These are phyloP conservation scores for Druceiella hillmani DNA, from an alignment of 2,888 invertebrate species.

Conservation along the genomic window DNA sequence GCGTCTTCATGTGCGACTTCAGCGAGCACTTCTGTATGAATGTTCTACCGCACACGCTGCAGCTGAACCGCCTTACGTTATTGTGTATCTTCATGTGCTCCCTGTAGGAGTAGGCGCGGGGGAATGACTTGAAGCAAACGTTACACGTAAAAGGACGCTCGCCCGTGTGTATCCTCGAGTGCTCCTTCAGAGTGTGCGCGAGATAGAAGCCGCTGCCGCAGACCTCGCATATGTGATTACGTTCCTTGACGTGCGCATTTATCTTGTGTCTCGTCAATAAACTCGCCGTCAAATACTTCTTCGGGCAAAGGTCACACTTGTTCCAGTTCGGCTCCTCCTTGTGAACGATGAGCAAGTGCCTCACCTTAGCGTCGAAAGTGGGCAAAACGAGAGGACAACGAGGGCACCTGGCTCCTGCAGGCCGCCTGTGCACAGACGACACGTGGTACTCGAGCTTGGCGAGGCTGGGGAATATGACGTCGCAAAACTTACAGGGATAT, in stretches of 20 bases:
- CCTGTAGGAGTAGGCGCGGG: constrained; percentile 40
- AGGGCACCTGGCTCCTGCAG: constrained; percentile 41
- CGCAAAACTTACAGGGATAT: constrained; percentile 41
- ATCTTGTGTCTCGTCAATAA: constrained; percentile 43
- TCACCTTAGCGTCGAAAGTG: constrained; percentile 43
- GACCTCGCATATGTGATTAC: constrained; percentile 46
- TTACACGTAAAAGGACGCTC: constrained; percentile 49
- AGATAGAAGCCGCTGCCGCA: constrained; percentile 51
- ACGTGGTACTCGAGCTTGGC: constrained; percentile 45
- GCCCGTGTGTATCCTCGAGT: constrained; percentile 52
- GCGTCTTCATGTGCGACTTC: constrained; percentile 39
- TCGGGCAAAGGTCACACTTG: constrained; percentile 44
- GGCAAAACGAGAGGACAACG: constrained; percentile 38
- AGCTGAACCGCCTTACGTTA: constrained; percentile 37
- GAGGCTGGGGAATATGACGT: constrained; percentile 38
- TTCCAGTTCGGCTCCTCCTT: constrained; percentile 44
- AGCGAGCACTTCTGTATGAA: constrained; percentile 43
- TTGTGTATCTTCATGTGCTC: constrained; percentile 47
- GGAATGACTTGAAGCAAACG: constrained; percentile 47
- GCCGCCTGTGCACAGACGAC: constrained; percentile 43
- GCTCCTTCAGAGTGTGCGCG: constrained; percentile 50
- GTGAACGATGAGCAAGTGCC: constrained; percentile 43
- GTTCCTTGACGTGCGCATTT: constrained; percentile 42
- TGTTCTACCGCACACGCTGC: constrained; percentile 37
- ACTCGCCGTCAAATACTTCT: constrained; percentile 44